Evolutionary conservation across 1,140 invertebrate species (phyloP).

Genomic region (Ceratoteleas bidentatus): DNA sequence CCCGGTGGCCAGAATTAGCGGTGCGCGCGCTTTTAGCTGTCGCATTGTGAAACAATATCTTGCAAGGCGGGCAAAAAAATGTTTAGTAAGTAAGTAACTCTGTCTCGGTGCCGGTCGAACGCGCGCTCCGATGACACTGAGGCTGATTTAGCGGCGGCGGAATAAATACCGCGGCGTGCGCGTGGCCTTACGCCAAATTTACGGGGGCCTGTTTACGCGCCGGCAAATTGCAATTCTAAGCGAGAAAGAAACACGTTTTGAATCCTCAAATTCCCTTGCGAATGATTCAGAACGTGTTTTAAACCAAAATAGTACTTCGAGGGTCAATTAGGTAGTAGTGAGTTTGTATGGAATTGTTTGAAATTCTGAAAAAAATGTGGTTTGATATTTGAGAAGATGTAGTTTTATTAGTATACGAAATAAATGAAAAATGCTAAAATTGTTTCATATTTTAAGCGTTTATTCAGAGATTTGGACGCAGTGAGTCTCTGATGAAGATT

Average conservation of each 20-base stretch:
- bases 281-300: too few species aligned
- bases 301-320: too few species aligned
- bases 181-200: slow-evolving; percentile 1
- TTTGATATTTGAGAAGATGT: too few species aligned
- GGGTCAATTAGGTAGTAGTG: too few species aligned
- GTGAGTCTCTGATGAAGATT: not conserved
- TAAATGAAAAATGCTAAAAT: too few species aligned
- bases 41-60: slow-evolving; percentile 8
- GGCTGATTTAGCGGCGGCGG: not conserved
- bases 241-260: not conserved
- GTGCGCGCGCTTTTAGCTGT: slow-evolving; percentile 10
- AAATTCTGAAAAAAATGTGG: too few species aligned
- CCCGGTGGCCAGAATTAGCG: slow-evolving; percentile 19
- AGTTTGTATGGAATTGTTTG: too few species aligned
- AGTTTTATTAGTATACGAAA: too few species aligned
- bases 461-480: not conserved
- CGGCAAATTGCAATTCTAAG: not conserved
- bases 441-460: too few species aligned
- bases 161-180: not conserved
- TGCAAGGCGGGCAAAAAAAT: too few species aligned
- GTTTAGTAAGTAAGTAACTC: too few species aligned
- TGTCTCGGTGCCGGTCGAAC: too few species aligned
- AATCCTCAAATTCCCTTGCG: not conserved
- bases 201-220: not conserved
- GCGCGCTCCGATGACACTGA: not conserved